phyloP scores from a whole-genome alignment of 1,140 invertebrate genomes.

The Polypedilum pembai region DNA sequence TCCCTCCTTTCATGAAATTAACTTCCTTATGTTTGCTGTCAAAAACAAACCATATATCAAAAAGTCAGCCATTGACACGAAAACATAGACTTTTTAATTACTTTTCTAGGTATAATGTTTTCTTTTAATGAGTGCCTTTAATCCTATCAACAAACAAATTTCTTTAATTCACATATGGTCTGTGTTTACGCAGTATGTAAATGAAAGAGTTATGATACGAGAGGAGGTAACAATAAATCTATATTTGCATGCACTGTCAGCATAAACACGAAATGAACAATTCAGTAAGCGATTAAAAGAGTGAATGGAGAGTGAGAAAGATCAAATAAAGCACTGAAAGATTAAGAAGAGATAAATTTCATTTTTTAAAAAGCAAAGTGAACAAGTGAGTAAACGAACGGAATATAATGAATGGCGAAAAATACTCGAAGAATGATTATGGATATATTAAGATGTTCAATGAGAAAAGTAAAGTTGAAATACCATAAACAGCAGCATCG shows the following conservation, averaged over 20 bases:
- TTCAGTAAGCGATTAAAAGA: background rate
- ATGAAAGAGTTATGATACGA: background rate
- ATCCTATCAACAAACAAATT: too few relatives aligned
- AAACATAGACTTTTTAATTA: too few relatives aligned
- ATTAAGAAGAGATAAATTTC: constrained; percentile 1
- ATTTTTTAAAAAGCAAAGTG: background rate
- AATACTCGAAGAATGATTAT: background rate
- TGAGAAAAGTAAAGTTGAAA: background rate
- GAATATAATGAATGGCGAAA: background rate
- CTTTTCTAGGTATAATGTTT: too few relatives aligned
- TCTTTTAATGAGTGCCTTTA: too few relatives aligned
- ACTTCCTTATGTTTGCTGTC: too few relatives aligned
- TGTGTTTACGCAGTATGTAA: background rate
- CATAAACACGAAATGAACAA: background rate
- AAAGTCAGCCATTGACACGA: too few relatives aligned
- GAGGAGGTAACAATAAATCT: background rate
- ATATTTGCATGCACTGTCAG: background rate
- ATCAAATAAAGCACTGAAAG: background rate
- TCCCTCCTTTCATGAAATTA: too few relatives aligned
- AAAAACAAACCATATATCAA: too few relatives aligned
- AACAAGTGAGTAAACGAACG: background rate
- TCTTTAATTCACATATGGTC: too few relatives aligned
- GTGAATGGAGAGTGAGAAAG: too few relatives aligned
- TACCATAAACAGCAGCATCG: background rate
- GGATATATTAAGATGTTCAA: background rate